Evolutionary conservation across 2,113 vertebrate species (phyloP).

Genomic region (Datnioides undecimradiatus): DNA sequence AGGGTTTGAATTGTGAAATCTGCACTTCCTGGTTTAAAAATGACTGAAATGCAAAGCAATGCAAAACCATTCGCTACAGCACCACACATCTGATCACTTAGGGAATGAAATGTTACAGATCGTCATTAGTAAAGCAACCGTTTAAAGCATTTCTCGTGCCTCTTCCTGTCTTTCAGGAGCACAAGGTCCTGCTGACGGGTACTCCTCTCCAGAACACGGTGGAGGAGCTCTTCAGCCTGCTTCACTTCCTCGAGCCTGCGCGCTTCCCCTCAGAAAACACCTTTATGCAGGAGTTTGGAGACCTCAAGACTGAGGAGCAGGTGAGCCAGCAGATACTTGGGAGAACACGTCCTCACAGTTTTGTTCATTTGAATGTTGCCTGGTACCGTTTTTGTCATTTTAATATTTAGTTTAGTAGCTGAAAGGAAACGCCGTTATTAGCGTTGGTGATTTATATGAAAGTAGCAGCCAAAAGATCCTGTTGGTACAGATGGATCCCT

Average conservation of each 20-base stretch:
- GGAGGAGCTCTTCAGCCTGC: conserved; percentile 97
- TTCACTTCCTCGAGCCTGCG: conserved; percentile 95
- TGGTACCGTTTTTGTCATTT: neutral
- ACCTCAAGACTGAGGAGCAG: conserved; percentile 98
- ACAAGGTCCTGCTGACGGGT: conserved; percentile 96
- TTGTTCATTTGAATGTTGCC: too few relatives aligned
- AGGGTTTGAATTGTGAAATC: neutral
- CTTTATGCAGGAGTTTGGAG: conserved; percentile 99
- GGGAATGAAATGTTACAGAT: neutral
- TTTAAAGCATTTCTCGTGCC: neutral
- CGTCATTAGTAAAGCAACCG: neutral
- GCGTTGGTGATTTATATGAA: neutral
- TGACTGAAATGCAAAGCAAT: neutral
- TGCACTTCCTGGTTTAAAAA: neutral
- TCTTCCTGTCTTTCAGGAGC: conserved; percentile 86
- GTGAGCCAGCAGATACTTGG: conserved; percentile 50
- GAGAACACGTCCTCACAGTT: neutral
- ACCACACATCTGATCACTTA: too few relatives aligned
- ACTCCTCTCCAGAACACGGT: conserved; percentile 99
- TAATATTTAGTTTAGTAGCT: neutral
- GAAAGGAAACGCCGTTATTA: neutral
- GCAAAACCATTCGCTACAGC: neutral
- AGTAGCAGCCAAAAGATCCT: neutral
- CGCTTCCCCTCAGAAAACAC: conserved; percentile 95
- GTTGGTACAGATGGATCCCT: conserved; percentile 26